Evolutionary conservation across 1,140 invertebrate genomes (phyloP).

Genomic region (Orussus abietinus): DNA sequence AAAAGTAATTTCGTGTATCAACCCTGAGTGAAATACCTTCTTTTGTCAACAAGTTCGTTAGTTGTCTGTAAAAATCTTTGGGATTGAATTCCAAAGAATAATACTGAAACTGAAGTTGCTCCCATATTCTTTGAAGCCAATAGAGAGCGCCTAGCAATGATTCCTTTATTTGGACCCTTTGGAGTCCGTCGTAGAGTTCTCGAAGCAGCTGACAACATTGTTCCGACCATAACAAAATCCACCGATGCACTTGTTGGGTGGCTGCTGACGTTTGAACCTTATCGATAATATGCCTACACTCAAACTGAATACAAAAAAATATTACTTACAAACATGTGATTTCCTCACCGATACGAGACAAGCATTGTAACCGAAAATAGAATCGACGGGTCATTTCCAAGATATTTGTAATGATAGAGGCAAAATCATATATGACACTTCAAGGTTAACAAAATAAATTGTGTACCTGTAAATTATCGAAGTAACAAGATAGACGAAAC

Average conservation of each 20-base stretch:
- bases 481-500: constrained; percentile 40
- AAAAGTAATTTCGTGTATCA: constrained; percentile 20
- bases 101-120: constrained; percentile 37
- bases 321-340: constrained; percentile 3
- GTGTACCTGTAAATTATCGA: constrained; percentile 49
- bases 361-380: neutral
- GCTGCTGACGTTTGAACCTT: constrained; percentile 47
- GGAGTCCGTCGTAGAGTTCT: constrained; percentile 39
- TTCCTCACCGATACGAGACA: neutral
- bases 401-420: constrained; percentile 1
- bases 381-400: neutral
- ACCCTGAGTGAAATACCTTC: constrained; percentile 37
- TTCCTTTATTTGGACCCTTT: constrained; percentile 39
- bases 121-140: constrained; percentile 34
- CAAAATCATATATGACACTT: neutral
- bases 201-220: constrained; percentile 35
- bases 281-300: constrained; percentile 13
- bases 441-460: constrained; percentile 15
- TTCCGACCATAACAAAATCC: constrained; percentile 34
- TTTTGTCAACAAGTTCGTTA: constrained; percentile 24
- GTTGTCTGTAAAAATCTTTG: constrained; percentile 34
- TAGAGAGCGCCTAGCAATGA: constrained; percentile 28
- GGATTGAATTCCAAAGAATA: constrained; percentile 35
- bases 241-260: constrained; percentile 44
- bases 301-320: neutral